Evolutionary conservation across 2,113 vertebrate species (phyloP).

Genomic region (Colinus virginianus): DNA sequence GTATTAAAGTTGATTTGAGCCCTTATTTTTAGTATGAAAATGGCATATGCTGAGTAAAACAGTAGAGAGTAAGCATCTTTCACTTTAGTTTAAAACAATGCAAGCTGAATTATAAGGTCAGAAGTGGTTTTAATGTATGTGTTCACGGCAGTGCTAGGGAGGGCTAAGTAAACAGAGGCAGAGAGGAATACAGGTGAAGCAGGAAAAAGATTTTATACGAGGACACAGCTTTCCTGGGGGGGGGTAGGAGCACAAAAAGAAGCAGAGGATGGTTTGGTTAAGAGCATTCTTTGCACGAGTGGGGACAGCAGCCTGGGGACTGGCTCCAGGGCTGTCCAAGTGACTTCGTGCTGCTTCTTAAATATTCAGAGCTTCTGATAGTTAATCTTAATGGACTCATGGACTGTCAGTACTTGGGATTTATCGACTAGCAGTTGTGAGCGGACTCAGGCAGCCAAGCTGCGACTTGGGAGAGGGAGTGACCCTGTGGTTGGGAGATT

Average conservation of each 20-base stretch:
- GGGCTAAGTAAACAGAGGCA: neutral
- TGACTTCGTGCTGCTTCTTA: neutral
- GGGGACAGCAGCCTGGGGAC: neutral
- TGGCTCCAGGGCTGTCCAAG: neutral
- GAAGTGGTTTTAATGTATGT: neutral
- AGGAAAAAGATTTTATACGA: neutral
- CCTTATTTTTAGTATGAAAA: neutral
- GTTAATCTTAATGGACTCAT: neutral
- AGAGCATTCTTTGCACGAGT: rapidly evolving
- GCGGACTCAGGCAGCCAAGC: neutral
- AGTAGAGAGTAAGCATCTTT: neutral
- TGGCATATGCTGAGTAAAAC: neutral
- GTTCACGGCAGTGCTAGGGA: neutral
- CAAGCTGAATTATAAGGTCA: neutral
- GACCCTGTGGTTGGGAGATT: neutral
- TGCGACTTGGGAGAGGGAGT: neutral
- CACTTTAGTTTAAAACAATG: neutral
- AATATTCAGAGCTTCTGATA: neutral
- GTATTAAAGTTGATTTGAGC: neutral
- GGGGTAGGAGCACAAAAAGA: rapidly evolving
- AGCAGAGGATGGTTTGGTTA: rapidly evolving
- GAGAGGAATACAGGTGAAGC: neutral
- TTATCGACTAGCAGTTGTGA: neutral
- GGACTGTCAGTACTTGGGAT: neutral
- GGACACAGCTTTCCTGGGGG: neutral